Evolutionary conservation across 2,797 vertebrate species (phyloP).

Genomic region (Onychomys torridus): DNA sequence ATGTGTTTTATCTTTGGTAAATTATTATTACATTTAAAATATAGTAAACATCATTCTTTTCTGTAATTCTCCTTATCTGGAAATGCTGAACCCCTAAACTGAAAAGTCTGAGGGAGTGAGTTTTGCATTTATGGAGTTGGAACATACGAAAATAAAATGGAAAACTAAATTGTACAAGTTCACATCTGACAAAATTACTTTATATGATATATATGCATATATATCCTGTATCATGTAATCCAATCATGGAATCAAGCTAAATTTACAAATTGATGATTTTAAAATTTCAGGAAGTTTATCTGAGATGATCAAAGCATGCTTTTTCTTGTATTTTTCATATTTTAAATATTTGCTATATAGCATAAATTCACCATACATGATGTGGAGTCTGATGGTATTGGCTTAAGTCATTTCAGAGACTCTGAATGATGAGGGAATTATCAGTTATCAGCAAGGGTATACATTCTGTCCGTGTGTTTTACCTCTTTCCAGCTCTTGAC

Average conservation of each 20-base stretch:
- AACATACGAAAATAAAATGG: conserved; percentile 8
- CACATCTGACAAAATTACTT: conserved; percentile 37
- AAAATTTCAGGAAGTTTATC: background rate
- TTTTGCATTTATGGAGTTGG: background rate
- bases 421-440: conserved; percentile 43
- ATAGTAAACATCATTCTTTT: background rate
- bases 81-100: background rate
- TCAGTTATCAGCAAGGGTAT: conserved; percentile 18
- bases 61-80: background rate
- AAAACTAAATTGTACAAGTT: conserved; percentile 17
- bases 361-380: conserved; percentile 34
- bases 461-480: conserved; percentile 13
- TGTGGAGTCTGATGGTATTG: background rate
- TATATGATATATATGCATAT: background rate
- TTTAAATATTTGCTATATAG: conserved; percentile 17
- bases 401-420: conserved; percentile 35
- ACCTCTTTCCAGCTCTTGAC: background rate
- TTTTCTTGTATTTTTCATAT: background rate
- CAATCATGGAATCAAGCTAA: background rate
- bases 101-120: background rate
- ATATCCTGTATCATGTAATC: background rate
- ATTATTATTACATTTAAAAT: background rate
- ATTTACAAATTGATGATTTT: conserved; percentile 1
- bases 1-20: background rate
- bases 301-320: background rate